Base-by-base conservation (phyloP, 1,140 invertebrate genomes). In the Venustaconcha ellipsiformis region DNA sequence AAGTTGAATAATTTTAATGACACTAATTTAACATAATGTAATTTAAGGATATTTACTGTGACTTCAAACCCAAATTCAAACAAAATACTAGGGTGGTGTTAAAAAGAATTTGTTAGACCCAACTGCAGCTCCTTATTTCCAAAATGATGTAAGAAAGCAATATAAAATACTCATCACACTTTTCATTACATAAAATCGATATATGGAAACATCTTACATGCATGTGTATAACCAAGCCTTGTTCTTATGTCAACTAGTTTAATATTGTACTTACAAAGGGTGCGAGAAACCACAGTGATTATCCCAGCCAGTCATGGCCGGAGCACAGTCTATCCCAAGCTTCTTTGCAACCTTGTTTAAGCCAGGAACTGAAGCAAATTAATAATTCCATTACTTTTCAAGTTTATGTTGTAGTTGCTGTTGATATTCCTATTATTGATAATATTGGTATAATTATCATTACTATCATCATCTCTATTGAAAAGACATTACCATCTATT, bases 231-330 rank as follows among this genome's bases (percentile, higher is more conserved):
- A 37, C 37, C 37, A 37, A 8, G 2, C 26, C 2, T 37, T 37
- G 4, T 37, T 37, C 5, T 6, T 37, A 37, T 37, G 8, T 8
- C 8, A 5, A 37, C 37, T 37, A 5, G n/a, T 26, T 37, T 64
- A 55, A 0, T 64, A 60, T 30, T 23, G 14, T 60, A 85, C 90
- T 88, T 87, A 92, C 76, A 95, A 92, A 13, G 98, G 96, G 90
- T 97, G 94, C 72, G 94, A 94, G 80, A 93, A 94, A 78, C 96
- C 95, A 66, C 93, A 91, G 84, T 95, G 94, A 87, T 94, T 96
- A 89, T 99, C 97, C 91, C 99, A 99, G 14, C 99, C 98, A 63
- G 95, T 92, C 83, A 99, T 94, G 0, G 98, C 99, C 17, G 96
- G 93, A 0, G 95, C 97, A 88, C 96, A 98, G 90, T 99, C 98